Evolutionary conservation across 2,797 vertebrate species (phyloP), one percentile per base, ranked within the genome.

Genomic region (Chaetophractus vellerosus): DNA sequence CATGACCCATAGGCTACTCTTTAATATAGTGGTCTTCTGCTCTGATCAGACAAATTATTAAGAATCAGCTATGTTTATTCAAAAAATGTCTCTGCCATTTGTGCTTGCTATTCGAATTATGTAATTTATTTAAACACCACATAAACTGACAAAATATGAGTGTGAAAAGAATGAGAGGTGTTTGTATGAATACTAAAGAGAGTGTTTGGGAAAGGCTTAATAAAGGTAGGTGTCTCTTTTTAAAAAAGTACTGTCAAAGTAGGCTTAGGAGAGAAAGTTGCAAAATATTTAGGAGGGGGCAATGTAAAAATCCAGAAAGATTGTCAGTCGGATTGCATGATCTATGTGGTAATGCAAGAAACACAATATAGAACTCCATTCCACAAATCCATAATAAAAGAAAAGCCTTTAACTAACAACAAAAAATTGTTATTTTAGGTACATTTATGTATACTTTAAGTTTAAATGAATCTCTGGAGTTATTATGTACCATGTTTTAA

Each of bases 41-140:
- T 82, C 36, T 76, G n/a, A 80, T 9, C 14, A 31, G 28, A 59
- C n/a, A 36, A 91, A 68, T 55, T 75, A 50, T 23, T 82, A 86
- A 88, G 36, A 88, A 90, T 63, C 38, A 24, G 2, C 52, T 86
- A 45, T 6, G 9, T 64, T 80, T 50, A n/a, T 75, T 78, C n/a
- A 69, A 63, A 93, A 95, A 55, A 36, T n/a, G 21, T 91, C 90
- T 63, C 76, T 88, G 3, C 21, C 48, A 55, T 76, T 89, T 83
- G 2, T 16, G 57, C 57, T 41, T 78, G 38, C 33, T 89, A 93
- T 48, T 90, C 55, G 6, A 87, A 80, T 90, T 48, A 78, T 19
- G 31, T 59, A 86, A 45, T 26, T 93, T 93, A 91, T 86, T 91
- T 59, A 92, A 85, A 57, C 66, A 63, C 19, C 28, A n/a, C 36